phyloP scores from a whole-genome alignment of 2,797 vertebrate species.

The Cyclura pinguis region DNA sequence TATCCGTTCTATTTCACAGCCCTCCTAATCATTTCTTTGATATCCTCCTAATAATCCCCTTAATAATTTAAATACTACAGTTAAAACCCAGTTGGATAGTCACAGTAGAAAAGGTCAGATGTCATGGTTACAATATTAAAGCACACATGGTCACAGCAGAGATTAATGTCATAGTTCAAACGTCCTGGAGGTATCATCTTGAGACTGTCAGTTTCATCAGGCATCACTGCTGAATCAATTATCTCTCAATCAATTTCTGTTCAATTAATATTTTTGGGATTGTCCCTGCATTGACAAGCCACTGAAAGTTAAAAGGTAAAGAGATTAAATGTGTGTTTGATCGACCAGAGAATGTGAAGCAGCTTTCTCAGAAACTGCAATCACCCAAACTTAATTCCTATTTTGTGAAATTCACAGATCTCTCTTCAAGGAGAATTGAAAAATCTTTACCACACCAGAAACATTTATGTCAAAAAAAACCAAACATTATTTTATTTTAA shows the following conservation, averaged over 20 bases:
- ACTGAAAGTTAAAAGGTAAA: background rate
- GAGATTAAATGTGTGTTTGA: background rate
- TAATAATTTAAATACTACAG: slow-evolving; percentile 3
- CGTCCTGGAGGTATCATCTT: background rate
- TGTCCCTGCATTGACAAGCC: background rate
- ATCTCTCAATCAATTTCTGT: background rate
- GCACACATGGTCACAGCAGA: background rate
- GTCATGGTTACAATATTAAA: background rate
- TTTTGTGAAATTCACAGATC: background rate
- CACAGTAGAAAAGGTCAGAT: background rate
- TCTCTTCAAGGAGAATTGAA: background rate
- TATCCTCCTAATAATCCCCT: background rate
- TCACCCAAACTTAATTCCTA: background rate
- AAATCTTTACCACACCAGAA: background rate
- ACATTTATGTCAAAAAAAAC: background rate
- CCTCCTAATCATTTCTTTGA: background rate
- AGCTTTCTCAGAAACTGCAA: background rate
- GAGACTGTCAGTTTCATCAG: background rate
- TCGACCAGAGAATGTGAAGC: background rate
- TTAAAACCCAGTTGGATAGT: background rate
- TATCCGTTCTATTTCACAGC: background rate
- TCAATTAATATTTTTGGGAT: background rate
- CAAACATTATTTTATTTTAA: background rate
- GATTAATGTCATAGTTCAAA: background rate
- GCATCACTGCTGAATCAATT: background rate